Evolutionary conservation across 2,888 invertebrate species (phyloP).

Genomic region (Beris morrisii): DNA sequence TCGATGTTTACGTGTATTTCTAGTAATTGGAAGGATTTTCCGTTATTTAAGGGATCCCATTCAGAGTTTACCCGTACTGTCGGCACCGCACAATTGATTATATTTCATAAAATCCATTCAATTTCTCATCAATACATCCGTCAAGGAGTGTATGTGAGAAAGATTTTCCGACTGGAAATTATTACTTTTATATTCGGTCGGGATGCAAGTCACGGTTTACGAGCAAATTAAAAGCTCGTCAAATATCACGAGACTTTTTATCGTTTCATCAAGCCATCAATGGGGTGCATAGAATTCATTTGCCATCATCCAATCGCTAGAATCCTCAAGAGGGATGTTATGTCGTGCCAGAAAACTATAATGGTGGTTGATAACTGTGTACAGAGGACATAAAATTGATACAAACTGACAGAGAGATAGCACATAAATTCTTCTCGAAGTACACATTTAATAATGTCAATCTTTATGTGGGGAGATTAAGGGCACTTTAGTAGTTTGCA

Average conservation of each 20-base stretch:
- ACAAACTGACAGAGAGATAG: constrained; percentile 21
- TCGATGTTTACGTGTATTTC: constrained; percentile 32
- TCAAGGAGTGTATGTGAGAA: neutral
- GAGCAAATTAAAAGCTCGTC: constrained; percentile 10
- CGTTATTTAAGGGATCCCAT: constrained; percentile 1
- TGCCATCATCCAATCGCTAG: constrained; percentile 15
- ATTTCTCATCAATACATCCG: constrained; percentile 13
- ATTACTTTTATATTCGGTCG: neutral
- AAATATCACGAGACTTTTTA: constrained; percentile 7
- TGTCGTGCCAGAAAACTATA: constrained; percentile 11
- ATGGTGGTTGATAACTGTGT: neutral
- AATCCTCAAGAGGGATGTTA: constrained; percentile 3
- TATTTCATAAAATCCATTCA: constrained; percentile 3
- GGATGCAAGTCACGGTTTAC: constrained; percentile 7
- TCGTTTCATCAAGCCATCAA: constrained; percentile 7
- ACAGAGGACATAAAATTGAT: constrained; percentile 7
- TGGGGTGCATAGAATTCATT: neutral
- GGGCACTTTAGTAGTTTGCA: too few species aligned
- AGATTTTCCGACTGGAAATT: neutral
- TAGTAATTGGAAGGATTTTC: constrained; percentile 35
- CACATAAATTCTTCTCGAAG: constrained; percentile 20
- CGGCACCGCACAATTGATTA: too few species aligned
- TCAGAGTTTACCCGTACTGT: too few species aligned
- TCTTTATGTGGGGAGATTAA: constrained; percentile 3
- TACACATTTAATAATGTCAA: constrained; percentile 24